These are phyloP conservation scores for Hoplostethus mediterraneus DNA, from an alignment of 2,797 vertebrate species.

Conservation along the genomic window DNA sequence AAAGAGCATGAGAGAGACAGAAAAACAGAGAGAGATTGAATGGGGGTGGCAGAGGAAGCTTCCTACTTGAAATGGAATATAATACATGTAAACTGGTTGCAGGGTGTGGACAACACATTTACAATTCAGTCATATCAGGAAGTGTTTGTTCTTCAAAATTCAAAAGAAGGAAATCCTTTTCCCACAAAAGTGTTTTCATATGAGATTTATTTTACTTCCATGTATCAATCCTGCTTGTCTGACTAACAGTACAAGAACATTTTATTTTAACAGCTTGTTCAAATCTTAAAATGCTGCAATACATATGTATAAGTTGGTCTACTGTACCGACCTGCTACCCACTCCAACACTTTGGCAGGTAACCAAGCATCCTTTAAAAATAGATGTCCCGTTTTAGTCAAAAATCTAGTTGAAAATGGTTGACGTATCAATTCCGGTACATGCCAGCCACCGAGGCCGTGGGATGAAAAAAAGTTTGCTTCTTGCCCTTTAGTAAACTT, in stretches of 20 bases:
- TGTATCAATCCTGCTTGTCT: too few relatives aligned
- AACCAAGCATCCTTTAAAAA: background rate
- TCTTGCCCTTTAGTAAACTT: background rate
- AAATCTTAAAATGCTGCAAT: too few relatives aligned
- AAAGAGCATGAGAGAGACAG: background rate
- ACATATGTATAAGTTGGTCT: background rate
- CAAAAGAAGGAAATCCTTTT: conserved; percentile 3
- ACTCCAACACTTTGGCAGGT: background rate
- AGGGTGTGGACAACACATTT: background rate
- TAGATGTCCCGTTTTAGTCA: background rate
- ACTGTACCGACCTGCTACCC: background rate
- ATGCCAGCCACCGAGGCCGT: background rate
- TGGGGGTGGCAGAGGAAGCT: background rate
- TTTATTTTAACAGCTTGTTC: background rate
- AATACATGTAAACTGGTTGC: background rate
- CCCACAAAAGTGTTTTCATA: background rate
- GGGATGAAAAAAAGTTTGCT: background rate
- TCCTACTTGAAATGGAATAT: too few relatives aligned
- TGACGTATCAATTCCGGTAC: background rate
- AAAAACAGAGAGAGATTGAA: background rate
- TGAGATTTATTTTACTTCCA: background rate
- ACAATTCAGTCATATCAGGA: background rate
- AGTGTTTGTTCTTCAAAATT: background rate
- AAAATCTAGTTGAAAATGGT: conserved; percentile 13
- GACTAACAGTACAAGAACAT: too few relatives aligned